Percentiles rank a stretch among this genome's conserved stretches.
Conservation (phyloP, 2,888 invertebrate genomes). For the Oscheius sp. region DNA sequence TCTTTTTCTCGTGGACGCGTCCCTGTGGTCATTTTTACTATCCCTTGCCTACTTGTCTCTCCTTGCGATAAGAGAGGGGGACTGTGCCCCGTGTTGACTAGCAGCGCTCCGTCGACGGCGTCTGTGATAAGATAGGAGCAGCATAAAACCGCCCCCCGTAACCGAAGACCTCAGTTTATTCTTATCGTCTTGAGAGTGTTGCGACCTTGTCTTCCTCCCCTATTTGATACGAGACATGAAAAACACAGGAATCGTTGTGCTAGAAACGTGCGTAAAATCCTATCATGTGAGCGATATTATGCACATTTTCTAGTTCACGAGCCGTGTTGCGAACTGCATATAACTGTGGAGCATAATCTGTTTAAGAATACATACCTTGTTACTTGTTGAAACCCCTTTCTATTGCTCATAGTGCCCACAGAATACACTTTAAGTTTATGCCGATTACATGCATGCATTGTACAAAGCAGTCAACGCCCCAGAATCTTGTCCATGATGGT, state of each 20-base stretch:
- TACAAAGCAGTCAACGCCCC: too few relatives aligned
- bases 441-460: too few relatives aligned
- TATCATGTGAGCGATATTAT: constrained; percentile 54
- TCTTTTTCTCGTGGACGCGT: too few relatives aligned
- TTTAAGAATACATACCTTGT: too few relatives aligned
- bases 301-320: constrained; percentile 64
- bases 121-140: constrained; percentile 33
- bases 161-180: not conserved
- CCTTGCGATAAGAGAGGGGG: constrained; percentile 13
- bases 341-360: too few relatives aligned
- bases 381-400: too few relatives aligned
- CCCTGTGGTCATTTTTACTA: too few relatives aligned
- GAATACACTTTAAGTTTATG: too few relatives aligned
- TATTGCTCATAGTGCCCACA: too few relatives aligned
- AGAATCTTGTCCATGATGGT: too few relatives aligned
- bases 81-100: constrained; percentile 21
- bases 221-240: not conserved
- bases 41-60: too few relatives aligned
- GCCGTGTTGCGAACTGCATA: too few relatives aligned
- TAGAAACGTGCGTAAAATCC: constrained; percentile 58
- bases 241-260: constrained; percentile 40
- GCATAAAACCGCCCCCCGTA: constrained; percentile 34
- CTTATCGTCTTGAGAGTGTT: not conserved
- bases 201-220: not conserved
- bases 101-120: not conserved